phyloP scores from a whole-genome alignment of 1,140 invertebrate genomes.

The Atta cephalotes region DNA sequence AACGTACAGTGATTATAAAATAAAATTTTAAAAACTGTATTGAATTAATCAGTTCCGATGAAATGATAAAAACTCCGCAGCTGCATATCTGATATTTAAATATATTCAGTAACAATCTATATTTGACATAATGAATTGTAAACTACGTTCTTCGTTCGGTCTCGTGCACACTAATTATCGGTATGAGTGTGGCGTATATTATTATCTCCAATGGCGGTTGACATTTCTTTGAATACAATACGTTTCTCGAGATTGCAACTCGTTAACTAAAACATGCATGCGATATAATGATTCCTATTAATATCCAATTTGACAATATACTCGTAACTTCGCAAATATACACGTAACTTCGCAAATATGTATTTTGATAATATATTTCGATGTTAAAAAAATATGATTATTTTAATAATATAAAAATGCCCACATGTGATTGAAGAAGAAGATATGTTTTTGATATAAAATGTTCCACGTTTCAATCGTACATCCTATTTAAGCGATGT shows the following conservation, averaged over 20 bases:
- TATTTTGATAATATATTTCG: too few species aligned
- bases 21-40: not conserved
- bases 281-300: conserved; percentile 21
- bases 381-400: not conserved
- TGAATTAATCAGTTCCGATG: not conserved
- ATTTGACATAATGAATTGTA: not conserved
- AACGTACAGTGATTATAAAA: not conserved
- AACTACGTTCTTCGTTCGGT: conserved; percentile 6
- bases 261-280: conserved; percentile 7
- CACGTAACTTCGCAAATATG: not conserved
- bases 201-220: conserved; percentile 13
- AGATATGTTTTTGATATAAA: not conserved
- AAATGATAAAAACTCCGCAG: not conserved
- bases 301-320: not conserved
- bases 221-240: conserved; percentile 22
- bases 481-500: not conserved
- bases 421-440: not conserved
- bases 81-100: not conserved
- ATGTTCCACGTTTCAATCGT: not conserved
- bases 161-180: conserved; percentile 12
- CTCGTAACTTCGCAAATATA: too few species aligned
- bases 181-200: not conserved
- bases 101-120: not conserved
- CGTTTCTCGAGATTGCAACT: conserved; percentile 10
- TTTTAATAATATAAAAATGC: not conserved